Base-by-base conservation (phyloP, 1,140 invertebrate species). In the Heliconius congener region DNA sequence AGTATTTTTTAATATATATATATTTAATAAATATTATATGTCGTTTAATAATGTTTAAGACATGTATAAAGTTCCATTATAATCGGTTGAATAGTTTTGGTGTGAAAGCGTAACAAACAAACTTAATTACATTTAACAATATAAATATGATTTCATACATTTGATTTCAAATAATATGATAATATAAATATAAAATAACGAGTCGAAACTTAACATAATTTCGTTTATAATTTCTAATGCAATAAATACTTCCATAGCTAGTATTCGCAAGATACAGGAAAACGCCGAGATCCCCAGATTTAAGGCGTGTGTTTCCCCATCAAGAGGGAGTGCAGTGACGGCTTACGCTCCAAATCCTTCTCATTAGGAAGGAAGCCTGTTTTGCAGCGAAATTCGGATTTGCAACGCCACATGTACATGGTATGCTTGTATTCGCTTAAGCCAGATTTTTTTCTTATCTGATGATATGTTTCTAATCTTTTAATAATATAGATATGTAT, bases 281-380 rank as follows among this genome's bases (percentile, higher is more conserved):
- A 76, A 76, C 37, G 66, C 30, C 42, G 71, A 71, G 75, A 76
- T 52, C 34, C 66, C 66, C 3, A 71, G 75, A 66, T 50, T 60
- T 73, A 76, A 80, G 75, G 79, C 74, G 71, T 70, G 75, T 74
- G 72, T 42, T 72, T 66, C 57, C 70, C 78, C 78, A 74, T 76
- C 78, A 80, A 80, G 78, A 76, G 74, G 66, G 57, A 71, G 55
- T 80, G 79, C 74, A 77, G 74, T 74, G 79, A 80, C 74, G 75
- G 79, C 79, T 77, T 80, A 77, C 79, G 79, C 79, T 76, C 79
- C 27, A 80, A 77, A 80, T 80, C 79, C 75, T 37, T 73, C 79
- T 80, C 79, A 80, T 80, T 80, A 80, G 79, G 57, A 77, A 80
- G 79, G 75, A 76, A 74, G 74, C 76, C 79, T 71, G 75, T 66